Evolutionary conservation across 2,888 invertebrate species (phyloP).

Genomic region (Andrena praecox): DNA sequence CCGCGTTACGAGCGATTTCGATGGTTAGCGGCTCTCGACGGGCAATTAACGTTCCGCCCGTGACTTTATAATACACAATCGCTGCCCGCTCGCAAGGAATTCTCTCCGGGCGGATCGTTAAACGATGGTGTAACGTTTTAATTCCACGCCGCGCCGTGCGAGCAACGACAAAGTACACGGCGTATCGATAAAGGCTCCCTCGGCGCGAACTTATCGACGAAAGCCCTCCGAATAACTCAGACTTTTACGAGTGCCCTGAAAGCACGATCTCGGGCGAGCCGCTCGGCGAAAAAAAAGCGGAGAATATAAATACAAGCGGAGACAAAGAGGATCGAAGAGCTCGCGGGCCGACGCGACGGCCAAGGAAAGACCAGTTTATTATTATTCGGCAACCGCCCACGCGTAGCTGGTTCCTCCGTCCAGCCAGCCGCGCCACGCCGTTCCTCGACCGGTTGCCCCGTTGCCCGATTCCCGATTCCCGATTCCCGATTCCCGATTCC

Average conservation of each 20-base stretch:
- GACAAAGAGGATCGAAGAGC: constrained; percentile 56
- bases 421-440: constrained; percentile 18
- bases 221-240: constrained; percentile 11
- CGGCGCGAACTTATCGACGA: constrained; percentile 23
- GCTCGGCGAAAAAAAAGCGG: constrained; percentile 23
- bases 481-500: constrained; percentile 61
- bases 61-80: constrained; percentile 7
- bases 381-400: constrained; percentile 82
- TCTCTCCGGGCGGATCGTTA: neutral
- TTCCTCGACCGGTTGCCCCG: constrained; percentile 54
- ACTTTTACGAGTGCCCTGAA: constrained; percentile 30
- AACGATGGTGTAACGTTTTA: constrained; percentile 15
- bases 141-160: neutral
- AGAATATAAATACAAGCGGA: constrained; percentile 54
- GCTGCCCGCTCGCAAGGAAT: neutral
- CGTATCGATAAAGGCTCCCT: constrained; percentile 5
- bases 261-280: constrained; percentile 8
- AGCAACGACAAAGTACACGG: neutral
- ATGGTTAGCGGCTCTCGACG: neutral
- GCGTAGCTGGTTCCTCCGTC: constrained; percentile 70
- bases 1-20: constrained; percentile 3
- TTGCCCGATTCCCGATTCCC: constrained; percentile 54
- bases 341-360: constrained; percentile 43
- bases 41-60: constrained; percentile 39
- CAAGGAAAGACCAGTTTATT: constrained; percentile 73